Evolutionary conservation across 2,797 vertebrate species (phyloP), one percentile per base, ranked within the genome.

Genomic region (Hephaestus fuliginosus): DNA sequence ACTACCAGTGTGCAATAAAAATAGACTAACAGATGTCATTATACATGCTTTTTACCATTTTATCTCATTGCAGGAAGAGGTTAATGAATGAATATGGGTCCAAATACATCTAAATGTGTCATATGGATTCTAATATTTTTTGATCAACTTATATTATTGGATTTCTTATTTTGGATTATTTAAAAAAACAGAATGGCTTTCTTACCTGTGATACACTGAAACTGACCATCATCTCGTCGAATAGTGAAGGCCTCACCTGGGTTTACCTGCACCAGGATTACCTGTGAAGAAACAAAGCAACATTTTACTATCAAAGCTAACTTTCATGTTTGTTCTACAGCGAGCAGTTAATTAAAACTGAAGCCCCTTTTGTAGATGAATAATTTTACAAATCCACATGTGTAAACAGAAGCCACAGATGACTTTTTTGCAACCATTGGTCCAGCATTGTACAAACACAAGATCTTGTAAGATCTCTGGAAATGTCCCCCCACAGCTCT

Each of bases 251-350:
- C 96, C 95, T 99, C 98, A 92, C 98, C 98, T 95, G 98, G 97
- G 94, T 99, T 99, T 96, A 99, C 98, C 95, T 99, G 98, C 94
- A 99, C 98, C 97, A 99, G 96, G 96, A 99, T 99, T 96, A 99
- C 98, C 98, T 99, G 93, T 86, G 20, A 76, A 76, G 78, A 86
- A 82, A 74, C 14, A 83, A 78, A 33, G 44, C 49, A 12, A 68
- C 0, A 49, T 25, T 81, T 49, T 13, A 49, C 5, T 3, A 30
- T 13, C 7, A 1, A 2, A 17, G 17, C 70, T 46, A 22, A 28
- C 10, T 33, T 41, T 39, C 12, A 61, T 25, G 15, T 4, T 5
- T 39, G 7, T 5, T 41, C 41, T 28, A 13, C 6, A 79, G 44
- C 0, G 0, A 65, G 5, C 7, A 43, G 2, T 48, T 36, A 2